Percentiles rank a stretch among this genome's conserved stretches.
Conservation (phyloP, 2,888 invertebrate species). For the Apamea monoglypha region DNA sequence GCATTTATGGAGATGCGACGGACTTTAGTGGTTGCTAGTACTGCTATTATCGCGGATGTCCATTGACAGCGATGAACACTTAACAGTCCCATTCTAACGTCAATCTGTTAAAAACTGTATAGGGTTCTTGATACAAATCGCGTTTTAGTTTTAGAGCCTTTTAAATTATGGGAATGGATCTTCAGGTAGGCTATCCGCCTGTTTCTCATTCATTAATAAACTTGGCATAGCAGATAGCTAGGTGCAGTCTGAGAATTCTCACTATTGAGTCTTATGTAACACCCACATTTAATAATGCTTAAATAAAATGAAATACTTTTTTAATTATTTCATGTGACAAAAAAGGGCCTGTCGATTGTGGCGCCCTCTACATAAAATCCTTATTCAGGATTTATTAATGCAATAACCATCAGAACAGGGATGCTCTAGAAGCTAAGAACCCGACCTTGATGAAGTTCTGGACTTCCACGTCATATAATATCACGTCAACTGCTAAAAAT, state of each 20-base stretch:
- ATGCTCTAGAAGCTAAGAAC: neutral
- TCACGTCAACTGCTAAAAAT: neutral
- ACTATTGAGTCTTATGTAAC: neutral
- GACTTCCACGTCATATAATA: neutral
- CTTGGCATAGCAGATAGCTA: neutral
- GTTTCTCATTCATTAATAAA: neutral
- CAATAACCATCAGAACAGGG: neutral
- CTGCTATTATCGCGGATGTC: neutral
- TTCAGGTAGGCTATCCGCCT: neutral
- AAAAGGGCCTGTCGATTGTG: neutral
- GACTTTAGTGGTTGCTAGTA: neutral
- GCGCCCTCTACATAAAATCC: neutral
- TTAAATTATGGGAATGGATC: neutral
- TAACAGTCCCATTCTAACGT: neutral
- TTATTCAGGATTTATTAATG: neutral
- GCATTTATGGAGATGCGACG: conserved; percentile 30
- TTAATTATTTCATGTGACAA: neutral
- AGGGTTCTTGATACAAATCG: neutral
- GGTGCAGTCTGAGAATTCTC: neutral
- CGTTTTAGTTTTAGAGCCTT: neutral
- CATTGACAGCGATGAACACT: neutral
- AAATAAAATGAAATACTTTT: neutral
- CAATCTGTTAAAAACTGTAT: neutral
- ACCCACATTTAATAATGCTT: neutral
- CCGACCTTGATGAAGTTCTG: neutral